Conservation (phyloP, 2,113 vertebrate genomes). For the Oryzias curvinotus region DNA sequence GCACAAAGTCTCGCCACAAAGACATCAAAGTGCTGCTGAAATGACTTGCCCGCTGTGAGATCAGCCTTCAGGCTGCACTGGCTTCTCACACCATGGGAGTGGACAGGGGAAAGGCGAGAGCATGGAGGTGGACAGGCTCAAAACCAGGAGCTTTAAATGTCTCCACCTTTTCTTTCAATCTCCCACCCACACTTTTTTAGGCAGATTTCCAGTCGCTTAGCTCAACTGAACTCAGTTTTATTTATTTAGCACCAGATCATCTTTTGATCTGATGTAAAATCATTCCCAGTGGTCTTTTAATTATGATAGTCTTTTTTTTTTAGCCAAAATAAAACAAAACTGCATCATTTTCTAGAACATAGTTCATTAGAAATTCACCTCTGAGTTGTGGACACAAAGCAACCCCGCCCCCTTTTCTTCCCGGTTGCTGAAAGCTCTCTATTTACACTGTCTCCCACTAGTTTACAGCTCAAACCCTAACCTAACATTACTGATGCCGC, state of each 20-base stretch:
- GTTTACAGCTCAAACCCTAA: no score
- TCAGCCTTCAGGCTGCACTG: conserved; percentile 62
- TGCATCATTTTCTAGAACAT: no score
- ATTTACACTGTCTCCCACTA: no score
- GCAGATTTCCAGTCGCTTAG: conserved; percentile 24
- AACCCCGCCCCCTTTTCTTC: no score
- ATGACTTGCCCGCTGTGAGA: conserved; percentile 62
- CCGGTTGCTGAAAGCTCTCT: no score
- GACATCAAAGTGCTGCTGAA: conserved; percentile 70
- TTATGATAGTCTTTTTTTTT: no score
- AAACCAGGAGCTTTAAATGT: conserved; percentile 42
- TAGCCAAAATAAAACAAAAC: no score
- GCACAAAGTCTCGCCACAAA: conserved; percentile 64
- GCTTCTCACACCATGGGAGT: conserved; percentile 39
- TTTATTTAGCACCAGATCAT: not conserved
- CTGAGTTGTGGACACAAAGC: no score
- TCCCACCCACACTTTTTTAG: conserved; percentile 10
- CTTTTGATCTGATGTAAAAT: no score
- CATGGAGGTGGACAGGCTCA: conserved; percentile 21
- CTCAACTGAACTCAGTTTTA: conserved; percentile 2
- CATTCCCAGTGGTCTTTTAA: no score
- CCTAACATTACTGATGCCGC: no score
- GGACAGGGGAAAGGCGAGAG: conserved; percentile 13
- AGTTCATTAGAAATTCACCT: no score
- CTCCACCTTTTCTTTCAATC: conserved; percentile 26